A percentile compares a stretch with the other conserved stretches of the same genome.
These are phyloP conservation scores for Dioctria linearis DNA, from an alignment of 2,888 invertebrate genomes.

Conservation along the genomic window DNA sequence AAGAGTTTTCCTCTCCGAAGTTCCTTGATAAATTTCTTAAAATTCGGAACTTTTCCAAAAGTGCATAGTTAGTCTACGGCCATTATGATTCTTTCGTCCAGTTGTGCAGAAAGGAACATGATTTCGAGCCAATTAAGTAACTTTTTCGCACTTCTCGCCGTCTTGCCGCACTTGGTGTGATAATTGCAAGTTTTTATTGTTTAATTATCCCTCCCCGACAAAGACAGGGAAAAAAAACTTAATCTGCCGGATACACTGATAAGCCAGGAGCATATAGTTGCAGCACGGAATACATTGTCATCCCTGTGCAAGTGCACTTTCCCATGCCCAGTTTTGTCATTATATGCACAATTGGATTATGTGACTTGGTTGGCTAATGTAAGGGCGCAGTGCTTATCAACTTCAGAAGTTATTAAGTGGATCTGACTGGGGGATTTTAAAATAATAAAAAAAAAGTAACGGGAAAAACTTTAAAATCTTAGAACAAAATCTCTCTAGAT, in stretches of 20 bases:
- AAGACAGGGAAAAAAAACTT: slow-evolving; percentile 19
- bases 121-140: slow-evolving; percentile 35
- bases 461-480: slow-evolving; percentile 3
- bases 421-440: not conserved
- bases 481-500: not conserved
- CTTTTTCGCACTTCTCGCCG: slow-evolving; percentile 15
- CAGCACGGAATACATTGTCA: not conserved
- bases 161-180: slow-evolving; percentile 37
- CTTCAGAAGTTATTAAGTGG: slow-evolving; percentile 32
- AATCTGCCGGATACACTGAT: slow-evolving; percentile 13
- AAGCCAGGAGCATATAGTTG: not conserved
- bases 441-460: too few relatives aligned
- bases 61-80: slow-evolving; percentile 3
- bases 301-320: not conserved
- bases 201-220: slow-evolving; percentile 48
- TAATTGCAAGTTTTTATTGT: slow-evolving; percentile 57
- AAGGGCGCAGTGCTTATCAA: not conserved
- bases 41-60: slow-evolving; percentile 31
- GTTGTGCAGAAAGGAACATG: slow-evolving; percentile 1
- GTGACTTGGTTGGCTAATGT: slow-evolving; percentile 46
- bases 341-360: slow-evolving; percentile 52
- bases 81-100: slow-evolving; percentile 31
- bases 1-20: slow-evolving; percentile 23
- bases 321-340: slow-evolving; percentile 14
- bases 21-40: slow-evolving; percentile 48